Base-by-base conservation (phyloP, 2,888 invertebrate genomes). In the Baronia brevicornis region DNA sequence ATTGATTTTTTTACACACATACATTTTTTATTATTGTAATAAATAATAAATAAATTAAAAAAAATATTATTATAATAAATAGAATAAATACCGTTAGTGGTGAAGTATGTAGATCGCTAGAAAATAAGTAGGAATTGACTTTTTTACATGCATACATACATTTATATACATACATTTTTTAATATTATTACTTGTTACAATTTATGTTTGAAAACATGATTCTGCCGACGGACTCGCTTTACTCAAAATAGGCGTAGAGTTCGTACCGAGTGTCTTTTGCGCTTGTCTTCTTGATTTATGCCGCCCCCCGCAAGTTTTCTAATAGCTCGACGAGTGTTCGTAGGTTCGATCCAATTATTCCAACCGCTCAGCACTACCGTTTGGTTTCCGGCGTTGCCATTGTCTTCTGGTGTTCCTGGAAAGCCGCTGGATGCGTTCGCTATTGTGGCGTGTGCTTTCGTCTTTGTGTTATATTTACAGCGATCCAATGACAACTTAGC, bases 351-450 rank as follows among this genome's bases (percentile, higher is more conserved):
- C 21, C 30, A 25, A 15, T 29, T 29, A 29, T 22, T 15, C 14
- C 23, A 9, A 13, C n/a, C 23, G 15, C 17, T 30, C 26, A 17
- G 37, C 48, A 61, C 61, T 64, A 60, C 64, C 55, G 66, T 54
- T 47, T 47, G 54, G 62, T 70, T 70, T 71, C 70, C 71, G 70
- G 68, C 48, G 66, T 46, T 37, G 38, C 25, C 42, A 44, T 49
- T 52, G 56, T 61, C 46, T 54, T 47, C 43, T 42, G 39, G 29
- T 36, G 42, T 70, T 70, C 69, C 57, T 38, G 51, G 71, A 70
- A 70, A 48, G 47, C 51, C 44, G 50, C 43, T 44, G 48, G 52
- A 38, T 32, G 38, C 21, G 28, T 24, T 14, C 22, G 27, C 27
- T n/a, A n/a, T 27, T 19, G 32, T 25, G 31, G 19, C 24, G 31